Base-by-base conservation (phyloP, 2,888 invertebrate species). In the Myopa testacea region DNA sequence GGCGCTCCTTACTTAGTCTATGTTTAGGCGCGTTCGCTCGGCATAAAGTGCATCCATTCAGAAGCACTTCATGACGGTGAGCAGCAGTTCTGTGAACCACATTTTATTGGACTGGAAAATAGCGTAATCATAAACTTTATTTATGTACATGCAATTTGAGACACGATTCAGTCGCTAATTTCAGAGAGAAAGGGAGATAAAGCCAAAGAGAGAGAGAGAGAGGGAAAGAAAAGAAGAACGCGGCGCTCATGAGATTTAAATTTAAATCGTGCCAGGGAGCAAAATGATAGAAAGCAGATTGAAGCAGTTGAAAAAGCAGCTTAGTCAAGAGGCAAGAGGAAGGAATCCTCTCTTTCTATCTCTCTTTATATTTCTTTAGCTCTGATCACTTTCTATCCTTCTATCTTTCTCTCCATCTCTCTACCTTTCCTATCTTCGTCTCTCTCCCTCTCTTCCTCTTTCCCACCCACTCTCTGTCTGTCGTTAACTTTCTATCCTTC, bases 61-160 rank as follows among this genome's bases (percentile, higher is more conserved):
- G 62, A 73, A 26, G 34, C 34, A 12, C 40, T 34, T 16, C 62
- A 62, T 62, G 26, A 58, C 5, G n/a, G n/a, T 55, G n/a, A 55
- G 67, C 40, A 34, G 55, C 55, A 63, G 55, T 52, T 26, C 55
- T 52, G 67, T 40, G 55, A 68, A 58, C 58, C 55, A 37, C 34
- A 26, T 62, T 45, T 10, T 45, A 73, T 19, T 62, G 63, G 16
- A 73, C 62, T 45, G 34, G 73, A 37, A 73, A 60, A 63, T 73
- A 45, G 6, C 40, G 26, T 19, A 1, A 19, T 2, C 12, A 12
- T 45, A 45, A 45, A 26, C 26, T 45, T 45, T 45, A 45, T 45
- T 45, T 45, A 26, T 26, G 26, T 38, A 40, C 67, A n/a, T 37
- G 8, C n/a, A 10, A 67, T 58, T 58, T 58, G 14, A 58, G n/a